These are phyloP conservation scores for Conomelus anceps DNA, from an alignment of 2,888 invertebrate genomes.

Conservation along the genomic window DNA sequence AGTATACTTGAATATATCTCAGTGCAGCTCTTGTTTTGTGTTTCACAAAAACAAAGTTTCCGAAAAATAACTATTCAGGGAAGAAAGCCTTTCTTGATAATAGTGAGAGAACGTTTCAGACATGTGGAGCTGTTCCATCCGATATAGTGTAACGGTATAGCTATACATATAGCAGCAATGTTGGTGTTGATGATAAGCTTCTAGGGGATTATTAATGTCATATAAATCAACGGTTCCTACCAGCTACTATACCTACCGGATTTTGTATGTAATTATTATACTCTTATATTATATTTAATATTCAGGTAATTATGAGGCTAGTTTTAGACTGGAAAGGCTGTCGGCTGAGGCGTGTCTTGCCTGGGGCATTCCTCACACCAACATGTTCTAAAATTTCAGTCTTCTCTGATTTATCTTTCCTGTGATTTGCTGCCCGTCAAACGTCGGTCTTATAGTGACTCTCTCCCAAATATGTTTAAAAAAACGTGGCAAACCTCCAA, in stretches of 20 bases:
- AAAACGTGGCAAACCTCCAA: not conserved
- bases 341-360: not conserved
- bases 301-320: constrained; percentile 8
- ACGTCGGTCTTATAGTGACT: not conserved
- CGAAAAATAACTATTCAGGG: not conserved
- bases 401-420: not conserved
- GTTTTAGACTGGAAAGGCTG: not conserved
- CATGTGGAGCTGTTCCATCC: not conserved
- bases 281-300: constrained; percentile 10
- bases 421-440: not conserved
- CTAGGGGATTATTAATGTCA: not conserved
- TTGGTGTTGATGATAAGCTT: not conserved
- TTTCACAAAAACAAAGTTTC: not conserved
- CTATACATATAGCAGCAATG: not conserved
- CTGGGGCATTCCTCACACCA: not conserved
- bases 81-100: not conserved
- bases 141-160: not conserved
- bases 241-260: not conserved
- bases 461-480: not conserved
- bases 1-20: no score
- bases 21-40: no score
- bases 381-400: not conserved
- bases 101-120: not conserved
- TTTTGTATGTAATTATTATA: constrained; percentile 7
- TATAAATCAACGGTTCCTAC: not conserved